Conservation (phyloP, 2,113 vertebrate genomes). For the Mobula birostris region DNA sequence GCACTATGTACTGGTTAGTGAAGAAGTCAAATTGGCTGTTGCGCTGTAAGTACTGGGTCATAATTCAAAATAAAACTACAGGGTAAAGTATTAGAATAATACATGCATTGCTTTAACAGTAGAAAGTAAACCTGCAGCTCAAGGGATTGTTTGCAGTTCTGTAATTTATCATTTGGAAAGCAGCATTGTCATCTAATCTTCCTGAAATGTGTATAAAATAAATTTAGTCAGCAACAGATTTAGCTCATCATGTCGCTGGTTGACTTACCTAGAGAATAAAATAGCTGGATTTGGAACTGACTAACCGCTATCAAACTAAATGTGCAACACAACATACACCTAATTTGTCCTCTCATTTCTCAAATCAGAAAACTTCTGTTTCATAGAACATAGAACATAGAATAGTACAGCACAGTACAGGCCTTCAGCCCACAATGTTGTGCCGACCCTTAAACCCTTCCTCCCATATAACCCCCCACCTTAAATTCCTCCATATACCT, state of each 20-base stretch:
- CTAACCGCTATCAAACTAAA: not conserved
- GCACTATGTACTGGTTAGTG: not conserved
- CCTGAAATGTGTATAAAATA: not conserved
- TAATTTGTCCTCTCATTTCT: not conserved
- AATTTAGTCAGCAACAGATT: not conserved
- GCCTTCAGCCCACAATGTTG: no score
- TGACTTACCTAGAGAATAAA: not conserved
- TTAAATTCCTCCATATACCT: no score
- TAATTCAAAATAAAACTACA: not conserved
- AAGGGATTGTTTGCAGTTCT: not conserved
- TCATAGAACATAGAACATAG: no score
- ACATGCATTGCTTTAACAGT: not conserved
- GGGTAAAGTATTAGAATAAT: not conserved
- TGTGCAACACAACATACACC: not conserved
- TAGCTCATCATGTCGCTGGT: slow-evolving; percentile 7
- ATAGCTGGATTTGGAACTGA: not conserved
- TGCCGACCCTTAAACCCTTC: no score
- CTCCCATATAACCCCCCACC: no score
- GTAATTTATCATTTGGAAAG: slow-evolving; percentile 3
- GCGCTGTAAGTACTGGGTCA: not conserved
- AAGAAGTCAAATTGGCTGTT: not conserved
- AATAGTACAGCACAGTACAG: no score
- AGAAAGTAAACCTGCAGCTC: not conserved
- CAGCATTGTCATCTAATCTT: not conserved
- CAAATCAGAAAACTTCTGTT: not conserved